Conservation (phyloP, 2,888 invertebrate genomes). For the Dilophus febrilis region DNA sequence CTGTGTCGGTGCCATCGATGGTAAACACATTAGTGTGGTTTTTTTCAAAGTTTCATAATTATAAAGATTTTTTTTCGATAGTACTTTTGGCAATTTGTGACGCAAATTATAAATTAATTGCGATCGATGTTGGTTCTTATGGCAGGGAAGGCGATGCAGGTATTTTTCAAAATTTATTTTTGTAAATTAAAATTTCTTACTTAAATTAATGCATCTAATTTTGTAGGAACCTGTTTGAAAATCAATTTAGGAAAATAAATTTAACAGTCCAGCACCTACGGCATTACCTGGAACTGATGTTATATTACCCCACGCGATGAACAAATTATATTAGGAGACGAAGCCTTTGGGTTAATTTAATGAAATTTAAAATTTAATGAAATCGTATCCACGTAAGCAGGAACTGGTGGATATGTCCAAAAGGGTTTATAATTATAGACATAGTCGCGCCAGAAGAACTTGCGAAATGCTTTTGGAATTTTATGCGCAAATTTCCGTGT, state of each 20-base stretch:
- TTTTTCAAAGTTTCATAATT: slow-evolving; percentile 14
- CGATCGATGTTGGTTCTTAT: not conserved
- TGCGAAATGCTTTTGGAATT: not conserved
- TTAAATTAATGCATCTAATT: not conserved
- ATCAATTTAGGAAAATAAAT: not conserved
- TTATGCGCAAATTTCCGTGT: not conserved
- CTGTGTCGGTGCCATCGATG: slow-evolving; percentile 17
- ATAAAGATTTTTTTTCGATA: slow-evolving; percentile 14
- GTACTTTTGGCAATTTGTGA: slow-evolving; percentile 17
- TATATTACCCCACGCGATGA: not conserved
- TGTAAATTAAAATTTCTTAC: too few species aligned
- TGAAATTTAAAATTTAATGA: not conserved
- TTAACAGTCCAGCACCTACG: not conserved
- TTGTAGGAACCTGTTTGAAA: not conserved
- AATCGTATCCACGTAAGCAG: not conserved
- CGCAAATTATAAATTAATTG: slow-evolving; percentile 13
- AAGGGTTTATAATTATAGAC: not conserved
- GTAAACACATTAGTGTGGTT: slow-evolving; percentile 14
- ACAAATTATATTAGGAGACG: not conserved
- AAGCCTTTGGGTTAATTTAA: not conserved
- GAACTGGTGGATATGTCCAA: not conserved
- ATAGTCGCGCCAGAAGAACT: not conserved
- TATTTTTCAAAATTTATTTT: too few species aligned
- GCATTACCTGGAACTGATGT: not conserved
- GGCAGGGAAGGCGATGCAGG: slow-evolving; percentile 1